These are phyloP conservation scores for Gambusia yucatana DNA, from an alignment of 2,797 vertebrate genomes.

Conservation along the genomic window DNA sequence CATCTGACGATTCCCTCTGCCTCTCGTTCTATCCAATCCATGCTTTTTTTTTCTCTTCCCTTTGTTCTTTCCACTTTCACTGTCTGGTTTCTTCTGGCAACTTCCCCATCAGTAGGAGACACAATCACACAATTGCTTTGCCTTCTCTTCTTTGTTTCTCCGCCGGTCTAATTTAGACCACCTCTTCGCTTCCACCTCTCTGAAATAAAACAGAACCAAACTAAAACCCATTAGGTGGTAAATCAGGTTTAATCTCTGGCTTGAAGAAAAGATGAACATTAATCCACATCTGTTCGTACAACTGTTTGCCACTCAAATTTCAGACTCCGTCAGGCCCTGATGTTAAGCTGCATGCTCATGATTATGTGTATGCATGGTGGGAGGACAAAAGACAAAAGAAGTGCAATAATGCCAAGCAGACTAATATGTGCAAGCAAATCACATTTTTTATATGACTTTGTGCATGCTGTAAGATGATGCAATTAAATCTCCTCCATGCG, in stretches of 20 bases:
- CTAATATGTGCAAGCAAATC: conserved; percentile 20
- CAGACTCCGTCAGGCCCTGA: conserved; percentile 64
- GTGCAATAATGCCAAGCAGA: conserved; percentile 5
- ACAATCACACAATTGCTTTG: conserved; percentile 48
- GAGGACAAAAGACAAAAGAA: conserved; percentile 18
- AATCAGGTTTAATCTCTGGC: conserved; percentile 84
- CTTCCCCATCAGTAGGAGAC: conserved; percentile 57
- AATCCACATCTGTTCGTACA: conserved; percentile 86
- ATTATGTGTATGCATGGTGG: conserved; percentile 30
- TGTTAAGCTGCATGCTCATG: conserved; percentile 57
- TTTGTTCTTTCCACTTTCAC: conserved; percentile 68
- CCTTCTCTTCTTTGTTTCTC: conserved; percentile 55
- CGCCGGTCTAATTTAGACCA: conserved; percentile 40
- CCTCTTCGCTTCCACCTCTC: conserved; percentile 52
- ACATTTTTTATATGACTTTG: conserved; percentile 20
- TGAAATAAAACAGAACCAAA: conserved; percentile 73
- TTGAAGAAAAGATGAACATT: conserved; percentile 85
- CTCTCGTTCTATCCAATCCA: conserved; percentile 61
- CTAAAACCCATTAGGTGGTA: conserved; percentile 79
- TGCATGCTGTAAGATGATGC: conserved; percentile 25
- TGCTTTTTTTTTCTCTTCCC: conserved; percentile 28
- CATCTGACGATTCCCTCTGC: conserved; percentile 72
- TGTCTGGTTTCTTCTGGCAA: conserved; percentile 68
- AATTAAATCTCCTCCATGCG: conserved; percentile 26
- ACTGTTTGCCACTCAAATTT: conserved; percentile 83